phyloP scores from a whole-genome alignment of 2,888 invertebrate species.

The Peribatodes rhomboidaria region DNA sequence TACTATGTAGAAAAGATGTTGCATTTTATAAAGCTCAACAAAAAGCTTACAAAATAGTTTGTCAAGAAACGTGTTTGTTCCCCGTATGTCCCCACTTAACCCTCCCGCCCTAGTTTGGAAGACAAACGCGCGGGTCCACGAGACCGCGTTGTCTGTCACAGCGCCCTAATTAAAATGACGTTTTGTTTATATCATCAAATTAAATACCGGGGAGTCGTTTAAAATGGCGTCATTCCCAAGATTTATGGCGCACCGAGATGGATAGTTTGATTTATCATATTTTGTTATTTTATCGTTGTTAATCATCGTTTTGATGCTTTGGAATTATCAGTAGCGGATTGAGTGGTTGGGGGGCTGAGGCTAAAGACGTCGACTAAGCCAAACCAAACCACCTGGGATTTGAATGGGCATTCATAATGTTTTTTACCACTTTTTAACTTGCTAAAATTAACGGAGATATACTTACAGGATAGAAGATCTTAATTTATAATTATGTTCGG shows the following conservation, averaged over 20 bases:
- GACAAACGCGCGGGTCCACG: slow-evolving; percentile 55
- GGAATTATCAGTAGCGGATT: too few relatives aligned
- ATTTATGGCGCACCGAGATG: slow-evolving; percentile 62
- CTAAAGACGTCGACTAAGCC: too few relatives aligned
- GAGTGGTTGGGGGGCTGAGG: too few relatives aligned
- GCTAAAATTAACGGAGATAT: too few relatives aligned
- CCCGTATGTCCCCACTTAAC: slow-evolving; percentile 45
- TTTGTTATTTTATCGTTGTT: slow-evolving; percentile 55
- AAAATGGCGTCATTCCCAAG: slow-evolving; percentile 48
- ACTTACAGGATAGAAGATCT: too few relatives aligned
- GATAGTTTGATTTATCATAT: slow-evolving; percentile 67
- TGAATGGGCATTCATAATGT: too few relatives aligned
- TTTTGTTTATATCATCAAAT: slow-evolving; percentile 78
- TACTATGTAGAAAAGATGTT: too few relatives aligned
- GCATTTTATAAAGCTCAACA: slow-evolving; percentile 5
- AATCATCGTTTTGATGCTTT: slow-evolving; percentile 70
- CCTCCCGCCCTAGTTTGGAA: slow-evolving; percentile 56
- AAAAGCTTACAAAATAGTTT: background rate
- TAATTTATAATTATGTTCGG: too few relatives aligned
- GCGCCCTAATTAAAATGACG: slow-evolving; percentile 77
- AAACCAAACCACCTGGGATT: too few relatives aligned
- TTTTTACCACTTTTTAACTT: too few relatives aligned
- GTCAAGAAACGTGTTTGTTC: background rate
- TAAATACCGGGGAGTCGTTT: slow-evolving; percentile 57
- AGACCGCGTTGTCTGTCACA: slow-evolving; percentile 66